These are phyloP conservation scores for Cataglyphis rosenhaueri DNA, from an alignment of 2,888 invertebrate species.

Conservation along the genomic window DNA sequence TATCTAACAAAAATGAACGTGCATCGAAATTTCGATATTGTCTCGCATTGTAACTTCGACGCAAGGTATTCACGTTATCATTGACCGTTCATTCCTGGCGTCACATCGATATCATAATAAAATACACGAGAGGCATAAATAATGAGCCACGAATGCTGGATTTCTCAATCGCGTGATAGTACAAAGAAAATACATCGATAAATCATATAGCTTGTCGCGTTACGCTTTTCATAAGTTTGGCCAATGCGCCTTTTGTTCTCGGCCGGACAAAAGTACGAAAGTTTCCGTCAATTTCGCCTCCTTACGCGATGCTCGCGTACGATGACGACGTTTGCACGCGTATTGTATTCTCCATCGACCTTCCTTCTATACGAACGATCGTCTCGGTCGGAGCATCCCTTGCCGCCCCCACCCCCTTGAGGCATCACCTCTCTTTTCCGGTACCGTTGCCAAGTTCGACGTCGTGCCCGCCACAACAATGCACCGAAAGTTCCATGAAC, in stretches of 20 bases:
- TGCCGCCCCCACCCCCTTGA: background rate
- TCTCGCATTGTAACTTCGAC: constrained; percentile 20
- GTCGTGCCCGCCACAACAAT: constrained; percentile 81
- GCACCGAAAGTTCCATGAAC: constrained; percentile 79
- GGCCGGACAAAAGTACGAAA: constrained; percentile 62
- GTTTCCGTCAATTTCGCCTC: constrained; percentile 65
- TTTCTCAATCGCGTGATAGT: constrained; percentile 25
- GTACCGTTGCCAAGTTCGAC: constrained; percentile 76
- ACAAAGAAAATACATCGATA: constrained; percentile 49
- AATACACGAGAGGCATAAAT: background rate
- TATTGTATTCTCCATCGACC: constrained; percentile 67
- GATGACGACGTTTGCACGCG: constrained; percentile 64
- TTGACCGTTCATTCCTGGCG: background rate
- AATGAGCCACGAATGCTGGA: constrained; percentile 19
- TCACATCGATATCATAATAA: constrained; percentile 15
- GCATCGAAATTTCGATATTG: constrained; percentile 14
- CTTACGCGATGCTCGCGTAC: constrained; percentile 37
- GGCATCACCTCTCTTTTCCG: constrained; percentile 41
- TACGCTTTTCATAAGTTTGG: constrained; percentile 10
- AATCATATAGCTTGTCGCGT: constrained; percentile 54
- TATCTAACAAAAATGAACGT: constrained; percentile 27
- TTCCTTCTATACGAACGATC: background rate
- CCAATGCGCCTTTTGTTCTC: constrained; percentile 55
- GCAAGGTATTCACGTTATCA: constrained; percentile 34
- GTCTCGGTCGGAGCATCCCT: background rate